These are phyloP conservation scores for Acomys russatus DNA, from an alignment of 2,797 vertebrate genomes.

Conservation along the genomic window DNA sequence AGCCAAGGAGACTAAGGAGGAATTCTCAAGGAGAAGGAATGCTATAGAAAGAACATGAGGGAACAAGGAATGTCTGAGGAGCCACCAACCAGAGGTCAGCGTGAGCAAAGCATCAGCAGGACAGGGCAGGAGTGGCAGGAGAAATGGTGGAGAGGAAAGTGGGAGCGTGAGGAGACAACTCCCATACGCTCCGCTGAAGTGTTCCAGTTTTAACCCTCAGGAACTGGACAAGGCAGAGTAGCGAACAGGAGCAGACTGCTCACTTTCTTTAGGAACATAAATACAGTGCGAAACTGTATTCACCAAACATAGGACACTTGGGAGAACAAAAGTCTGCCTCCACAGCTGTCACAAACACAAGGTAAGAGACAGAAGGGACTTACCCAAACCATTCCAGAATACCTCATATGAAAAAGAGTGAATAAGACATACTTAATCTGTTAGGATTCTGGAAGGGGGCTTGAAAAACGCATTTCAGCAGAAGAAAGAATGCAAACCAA, in stretches of 20 bases:
- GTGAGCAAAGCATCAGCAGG: background rate
- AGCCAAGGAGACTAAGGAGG: background rate
- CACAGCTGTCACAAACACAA: background rate
- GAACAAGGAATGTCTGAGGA: background rate
- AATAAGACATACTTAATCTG: background rate
- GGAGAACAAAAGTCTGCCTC: background rate
- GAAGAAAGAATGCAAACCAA: background rate
- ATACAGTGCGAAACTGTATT: background rate
- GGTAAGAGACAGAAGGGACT: background rate
- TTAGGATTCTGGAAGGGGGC: fast-evolving
- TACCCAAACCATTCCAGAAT: background rate
- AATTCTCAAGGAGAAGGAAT: background rate
- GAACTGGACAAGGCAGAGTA: background rate
- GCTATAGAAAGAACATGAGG: background rate
- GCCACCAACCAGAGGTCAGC: background rate
- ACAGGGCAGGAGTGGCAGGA: background rate
- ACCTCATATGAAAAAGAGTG: background rate
- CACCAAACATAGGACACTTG: background rate
- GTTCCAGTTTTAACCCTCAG: background rate
- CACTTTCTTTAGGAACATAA: background rate
- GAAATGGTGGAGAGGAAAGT: background rate
- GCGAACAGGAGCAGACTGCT: background rate
- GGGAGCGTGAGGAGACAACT: background rate
- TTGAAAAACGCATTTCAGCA: background rate
- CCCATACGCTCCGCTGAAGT: background rate